Evolutionary conservation across 1,140 invertebrate species (phyloP), one percentile per base, ranked within the genome.

Genomic region (Halictus rubicundus): DNA sequence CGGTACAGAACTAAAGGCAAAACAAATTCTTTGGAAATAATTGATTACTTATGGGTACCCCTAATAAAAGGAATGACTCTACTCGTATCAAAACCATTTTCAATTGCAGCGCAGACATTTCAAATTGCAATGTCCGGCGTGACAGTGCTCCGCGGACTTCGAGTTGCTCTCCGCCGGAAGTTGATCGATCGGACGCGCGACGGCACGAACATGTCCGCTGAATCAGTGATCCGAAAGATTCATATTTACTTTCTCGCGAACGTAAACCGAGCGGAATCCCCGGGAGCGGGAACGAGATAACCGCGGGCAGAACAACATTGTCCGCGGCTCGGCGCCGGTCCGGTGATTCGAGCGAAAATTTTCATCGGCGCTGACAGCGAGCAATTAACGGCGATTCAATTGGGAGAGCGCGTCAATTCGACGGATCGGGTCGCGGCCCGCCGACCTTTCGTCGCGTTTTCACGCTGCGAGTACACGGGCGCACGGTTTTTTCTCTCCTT

Each of bases 401-500:
- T 16, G 77, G 12, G 16, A 2, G 60, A 25, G 39, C 16, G 14
- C 19, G 60, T 57, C 23, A 23, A 64, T 64, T 79, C 23, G n/a
- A n/a, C 14, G 60, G 32, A 32, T 49, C 57, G 39, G 7, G 63
- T 25, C 21, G 3, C 6, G 49, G 14, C 3, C 5, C 49, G n/a
- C 6, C 49, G 49, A 52, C 19, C 19, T 16, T 14, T 21, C 6
- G 49, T 16, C 49, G 10, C n/a, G 16, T 66, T 66, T 66, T 5
- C 5, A 10, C 46, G 6, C 3, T 25, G 27, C 46, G 37, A 42
- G 23, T 5, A 32, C 32, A 27, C 21, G 19, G 7, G 32, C 37
- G 21, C 54, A 32, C 25, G 46, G 49, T 46, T 14, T 27, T 54
- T 12, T 52, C 70, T 60, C 25, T 76, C 4, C 76, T 84, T 72